Evolutionary conservation across 2,888 invertebrate species (phyloP).

Genomic region (Leptinotarsa haldemani): DNA sequence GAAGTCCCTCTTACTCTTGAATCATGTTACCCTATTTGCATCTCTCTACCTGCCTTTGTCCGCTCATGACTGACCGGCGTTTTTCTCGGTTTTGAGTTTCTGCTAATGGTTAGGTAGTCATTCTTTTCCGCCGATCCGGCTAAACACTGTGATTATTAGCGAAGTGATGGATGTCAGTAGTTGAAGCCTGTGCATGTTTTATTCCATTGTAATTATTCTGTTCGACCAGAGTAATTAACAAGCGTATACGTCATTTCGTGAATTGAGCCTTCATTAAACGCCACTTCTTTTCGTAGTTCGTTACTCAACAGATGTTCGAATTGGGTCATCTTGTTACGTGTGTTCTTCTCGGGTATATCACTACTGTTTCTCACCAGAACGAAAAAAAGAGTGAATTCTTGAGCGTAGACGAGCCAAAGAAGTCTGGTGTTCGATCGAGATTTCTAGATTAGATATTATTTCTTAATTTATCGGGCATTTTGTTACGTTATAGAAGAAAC

Average conservation of each 20-base stretch:
- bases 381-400: neutral
- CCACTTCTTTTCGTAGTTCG: conserved; percentile 19
- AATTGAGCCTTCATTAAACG: conserved; percentile 22
- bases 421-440: too few relatives aligned
- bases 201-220: conserved; percentile 32
- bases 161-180: conserved; percentile 30
- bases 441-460: too few relatives aligned
- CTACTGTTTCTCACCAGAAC: neutral
- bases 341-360: neutral
- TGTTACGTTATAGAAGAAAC: too few relatives aligned
- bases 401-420: too few relatives aligned
- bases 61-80: conserved; percentile 8
- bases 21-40: conserved; percentile 24
- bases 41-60: conserved; percentile 32
- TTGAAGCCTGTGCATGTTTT: conserved; percentile 33
- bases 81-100: conserved; percentile 24
- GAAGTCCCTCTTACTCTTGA: conserved; percentile 8
- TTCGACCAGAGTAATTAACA: conserved; percentile 30
- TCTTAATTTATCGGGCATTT: too few relatives aligned
- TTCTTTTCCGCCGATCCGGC: conserved; percentile 24
- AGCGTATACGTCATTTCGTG: conserved; percentile 26
- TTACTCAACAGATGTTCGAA: conserved; percentile 28
- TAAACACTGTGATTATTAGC: conserved; percentile 33
- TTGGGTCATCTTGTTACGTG: conserved; percentile 21
- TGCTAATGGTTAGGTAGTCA: conserved; percentile 29